Conservation (phyloP, 2,113 vertebrate genomes). For the Girardinichthys multiradiatus region DNA sequence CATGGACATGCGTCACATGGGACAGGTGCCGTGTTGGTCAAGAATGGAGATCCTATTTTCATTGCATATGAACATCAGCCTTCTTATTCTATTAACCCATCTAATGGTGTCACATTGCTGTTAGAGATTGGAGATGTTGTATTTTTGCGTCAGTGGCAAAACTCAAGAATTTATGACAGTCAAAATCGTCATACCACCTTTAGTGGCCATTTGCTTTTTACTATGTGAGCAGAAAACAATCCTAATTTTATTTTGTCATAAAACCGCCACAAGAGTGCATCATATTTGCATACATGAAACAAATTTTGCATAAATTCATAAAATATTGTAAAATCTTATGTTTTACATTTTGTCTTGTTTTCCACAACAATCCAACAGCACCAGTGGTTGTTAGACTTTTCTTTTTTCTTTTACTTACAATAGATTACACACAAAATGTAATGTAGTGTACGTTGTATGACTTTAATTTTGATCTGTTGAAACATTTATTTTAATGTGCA, state of each 20-base stretch:
- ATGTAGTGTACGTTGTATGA: no score
- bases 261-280: no score
- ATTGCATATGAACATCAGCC: slow-evolving; percentile 2
- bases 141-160: neutral
- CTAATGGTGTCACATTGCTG: slow-evolving; percentile 30
- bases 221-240: slow-evolving; percentile 21
- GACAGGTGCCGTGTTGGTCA: slow-evolving; percentile 25
- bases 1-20: slow-evolving; percentile 7
- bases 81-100: rapidly evolving
- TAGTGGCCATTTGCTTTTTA: slow-evolving; percentile 50
- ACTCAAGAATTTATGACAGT: neutral
- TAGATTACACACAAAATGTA: no score
- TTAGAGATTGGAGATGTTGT: slow-evolving; percentile 53
- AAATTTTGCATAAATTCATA: no score
- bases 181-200: slow-evolving; percentile 17
- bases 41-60: slow-evolving; percentile 22
- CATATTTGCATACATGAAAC: no score
- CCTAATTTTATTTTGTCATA: neutral
- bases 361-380: no score
- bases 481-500: no score
- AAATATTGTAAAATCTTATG: no score
- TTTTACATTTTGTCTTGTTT: no score
- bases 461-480: no score
- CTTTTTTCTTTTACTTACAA: no score
- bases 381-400: no score